Conservation (phyloP, 2,888 invertebrate species). For the Caenorhabditis parvicauda region DNA sequence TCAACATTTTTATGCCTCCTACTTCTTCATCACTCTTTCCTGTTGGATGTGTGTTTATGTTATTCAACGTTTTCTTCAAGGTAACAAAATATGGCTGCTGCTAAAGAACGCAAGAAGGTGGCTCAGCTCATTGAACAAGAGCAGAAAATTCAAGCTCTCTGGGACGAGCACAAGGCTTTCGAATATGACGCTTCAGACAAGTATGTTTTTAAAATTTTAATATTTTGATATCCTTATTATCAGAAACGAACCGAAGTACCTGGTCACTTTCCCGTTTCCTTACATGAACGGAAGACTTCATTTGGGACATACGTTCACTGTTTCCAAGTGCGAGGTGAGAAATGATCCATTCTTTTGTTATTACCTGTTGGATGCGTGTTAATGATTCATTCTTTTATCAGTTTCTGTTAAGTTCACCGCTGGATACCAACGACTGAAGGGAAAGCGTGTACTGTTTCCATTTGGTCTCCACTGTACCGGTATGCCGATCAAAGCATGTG, state of each 20-base stretch:
- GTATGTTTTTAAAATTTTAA: constrained; percentile 21
- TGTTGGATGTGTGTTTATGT: too few species aligned
- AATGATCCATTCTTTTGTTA: not conserved
- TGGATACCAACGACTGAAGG: constrained; percentile 86
- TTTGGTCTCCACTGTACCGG: constrained; percentile 99
- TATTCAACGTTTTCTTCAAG: too few species aligned
- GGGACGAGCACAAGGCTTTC: constrained; percentile 79
- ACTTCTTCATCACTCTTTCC: too few species aligned
- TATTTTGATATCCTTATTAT: constrained; percentile 6
- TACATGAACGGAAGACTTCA: constrained; percentile 99
- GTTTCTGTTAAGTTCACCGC: constrained; percentile 75
- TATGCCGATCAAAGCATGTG: constrained; percentile 98
- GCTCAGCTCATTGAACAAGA: constrained; percentile 67
- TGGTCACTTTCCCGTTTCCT: constrained; percentile 93
- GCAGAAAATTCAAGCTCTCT: constrained; percentile 78
- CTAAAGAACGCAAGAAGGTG: constrained; percentile 43
- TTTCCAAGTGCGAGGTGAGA: constrained; percentile 88
- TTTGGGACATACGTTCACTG: constrained; percentile 92
- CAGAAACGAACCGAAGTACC: constrained; percentile 72
- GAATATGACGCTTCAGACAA: constrained; percentile 77
- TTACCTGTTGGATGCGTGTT: not conserved
- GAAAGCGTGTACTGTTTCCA: constrained; percentile 87
- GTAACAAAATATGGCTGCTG: constrained; percentile 11
- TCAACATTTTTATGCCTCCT: too few species aligned
- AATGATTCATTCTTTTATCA: not conserved